Conservation (phyloP, 1,140 invertebrate species). For the Drosophila erecta region DNA sequence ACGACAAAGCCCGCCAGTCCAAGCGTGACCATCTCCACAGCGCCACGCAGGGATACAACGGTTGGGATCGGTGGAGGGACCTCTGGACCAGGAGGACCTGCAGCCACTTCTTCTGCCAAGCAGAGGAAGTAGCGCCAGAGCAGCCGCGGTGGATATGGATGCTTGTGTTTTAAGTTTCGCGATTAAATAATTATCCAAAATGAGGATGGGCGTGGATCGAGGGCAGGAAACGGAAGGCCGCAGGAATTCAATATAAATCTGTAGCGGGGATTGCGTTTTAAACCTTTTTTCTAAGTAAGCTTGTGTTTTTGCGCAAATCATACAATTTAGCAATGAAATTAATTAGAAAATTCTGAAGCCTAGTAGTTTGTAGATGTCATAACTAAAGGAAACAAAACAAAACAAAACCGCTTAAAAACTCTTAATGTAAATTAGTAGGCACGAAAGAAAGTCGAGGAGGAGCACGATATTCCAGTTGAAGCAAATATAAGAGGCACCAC, state of each 20-base stretch:
- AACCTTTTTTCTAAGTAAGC: slow-evolving; percentile 42
- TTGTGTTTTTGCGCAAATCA: slow-evolving; percentile 56
- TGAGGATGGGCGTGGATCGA: neutral
- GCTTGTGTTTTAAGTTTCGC: slow-evolving; percentile 72
- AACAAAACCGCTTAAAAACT: slow-evolving; percentile 48
- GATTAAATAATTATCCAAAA: slow-evolving; percentile 52
- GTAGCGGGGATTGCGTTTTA: slow-evolving; percentile 57
- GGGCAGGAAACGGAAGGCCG: slow-evolving; percentile 16
- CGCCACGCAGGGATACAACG: slow-evolving; percentile 46
- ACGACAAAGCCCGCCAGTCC: slow-evolving; percentile 61
- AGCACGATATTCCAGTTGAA: slow-evolving; percentile 56
- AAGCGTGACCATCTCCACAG: slow-evolving; percentile 38
- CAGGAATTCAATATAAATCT: slow-evolving; percentile 53
- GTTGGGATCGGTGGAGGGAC: slow-evolving; percentile 11
- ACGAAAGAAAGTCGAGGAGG: slow-evolving; percentile 13
- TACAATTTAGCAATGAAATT: slow-evolving; percentile 58
- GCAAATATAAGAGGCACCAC: slow-evolving; percentile 55
- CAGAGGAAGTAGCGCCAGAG: slow-evolving; percentile 70
- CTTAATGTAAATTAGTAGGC: slow-evolving; percentile 68
- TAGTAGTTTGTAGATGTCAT: slow-evolving; percentile 68
- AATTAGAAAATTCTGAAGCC: slow-evolving; percentile 67
- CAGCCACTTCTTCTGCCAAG: slow-evolving; percentile 50
- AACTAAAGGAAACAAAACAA: slow-evolving; percentile 25
- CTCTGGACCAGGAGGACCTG: slow-evolving; percentile 4
- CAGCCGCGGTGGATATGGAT: slow-evolving; percentile 49